Base-by-base conservation (phyloP, 1,140 invertebrate species). In the Solen grandis region DNA sequence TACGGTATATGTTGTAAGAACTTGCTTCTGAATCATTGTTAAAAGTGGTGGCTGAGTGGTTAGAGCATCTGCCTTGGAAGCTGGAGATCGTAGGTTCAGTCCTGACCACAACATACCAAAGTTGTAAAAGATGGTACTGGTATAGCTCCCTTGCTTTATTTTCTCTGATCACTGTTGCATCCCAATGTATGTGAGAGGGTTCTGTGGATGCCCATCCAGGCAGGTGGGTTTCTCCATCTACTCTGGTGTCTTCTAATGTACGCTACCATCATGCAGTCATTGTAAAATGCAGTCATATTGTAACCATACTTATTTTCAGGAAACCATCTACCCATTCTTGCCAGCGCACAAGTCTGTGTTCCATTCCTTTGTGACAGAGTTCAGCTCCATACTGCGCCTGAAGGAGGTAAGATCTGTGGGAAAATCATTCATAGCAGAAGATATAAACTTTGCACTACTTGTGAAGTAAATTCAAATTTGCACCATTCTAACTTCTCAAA, bases 251-350 rank as follows among this genome's bases (percentile, higher is more conserved):
- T 10, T 10, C 55, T 57, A 25, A 57, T 25, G 13, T 63, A 27
- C 29, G 35, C 13, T 5, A 63, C 41, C 41, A 63, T 38, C 46
- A 46, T 38, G 16, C n/a, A 13, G 3, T 19, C 22, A 46, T 22
- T 27, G 22, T 50, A 46, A 5, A 5, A 31, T 19, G 19, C 13
- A 68, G 29, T 3, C 4, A 31, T 10, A 5, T 52, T 29, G 41
- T 29, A 16, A 62, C 3, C 19, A n/a, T 35, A 36, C 16, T 69
- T 31, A 29, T 10, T 80, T 80, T 22, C 84, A 90, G 89, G 86
- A 87, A 46, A 87, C 85, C 55, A 89, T 90, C 27, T 84, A 89
- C 55, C 89, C 89, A 52, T 88, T 90, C 59, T 52, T 55, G 14
- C n/a, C 81, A 16, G 69, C 86, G 13, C 60, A 83, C 1, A 76